Base-by-base conservation (phyloP, 64 coral and sea anemone genomes). In the Porites lutea region DNA sequence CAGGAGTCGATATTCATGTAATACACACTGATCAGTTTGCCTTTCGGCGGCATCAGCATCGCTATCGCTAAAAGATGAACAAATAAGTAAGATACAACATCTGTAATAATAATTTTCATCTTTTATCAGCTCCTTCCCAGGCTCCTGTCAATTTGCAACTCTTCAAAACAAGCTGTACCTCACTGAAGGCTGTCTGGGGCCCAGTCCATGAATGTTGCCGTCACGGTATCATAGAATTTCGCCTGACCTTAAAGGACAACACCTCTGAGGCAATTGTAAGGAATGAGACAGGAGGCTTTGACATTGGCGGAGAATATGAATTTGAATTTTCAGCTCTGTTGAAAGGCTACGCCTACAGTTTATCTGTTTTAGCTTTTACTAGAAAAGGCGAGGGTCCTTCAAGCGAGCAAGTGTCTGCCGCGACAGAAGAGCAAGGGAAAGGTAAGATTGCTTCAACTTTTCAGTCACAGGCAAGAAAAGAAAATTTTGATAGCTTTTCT, bases 371-470 rank as follows among this genome's bases (percentile, higher is more conserved):
- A 8, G 93, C 93, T 16, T 95, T 90, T 21, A 95, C 93, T 3
- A 86, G 54, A 11, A 95, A 95, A 47, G 87, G 87, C 44, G 43
- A 95, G 44, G 93, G 93, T 44, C 66, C 73, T 4, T 44, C 78
- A 6, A 77, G 79, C 4, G 60, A 27, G 6, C 58, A 49, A 6
- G 79, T 86, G 20, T 77, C 72, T 60, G 67, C 67, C 70, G 75
- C 82, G 21, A 95, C 93, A 48, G 93, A 95, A 20, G 78, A 95
- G 52, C 88, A 95, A 48, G 71, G 93, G 90, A 86, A 90, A 62
- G 5, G 11, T 46, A 37, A 37, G 27, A 37, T 37, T 37, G 0
- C 27, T 37, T 37, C 27, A 37, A 37, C 27, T 37, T 37, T 37
- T 37, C 27, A 37, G 27, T 37, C 27, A 37, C 0, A 37, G 27